phyloP scores from a whole-genome alignment of 2,888 invertebrate genomes.

The Acrobasis suavella region DNA sequence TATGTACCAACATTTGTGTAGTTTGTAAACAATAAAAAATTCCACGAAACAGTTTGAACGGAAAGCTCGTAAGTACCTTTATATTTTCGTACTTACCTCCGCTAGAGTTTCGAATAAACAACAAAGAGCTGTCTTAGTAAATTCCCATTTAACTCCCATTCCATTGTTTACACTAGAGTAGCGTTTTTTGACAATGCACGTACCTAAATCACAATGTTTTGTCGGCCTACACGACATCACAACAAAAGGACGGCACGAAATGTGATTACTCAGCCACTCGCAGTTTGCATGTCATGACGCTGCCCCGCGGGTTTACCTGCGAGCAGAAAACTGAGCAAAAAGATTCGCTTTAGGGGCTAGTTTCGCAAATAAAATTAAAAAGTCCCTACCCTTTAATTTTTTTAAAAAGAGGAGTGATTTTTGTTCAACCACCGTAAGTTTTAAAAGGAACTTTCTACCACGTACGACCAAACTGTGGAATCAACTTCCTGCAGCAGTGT shows the following conservation, averaged over 20 bases:
- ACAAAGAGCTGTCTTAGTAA: slow-evolving; percentile 17
- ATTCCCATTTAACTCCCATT: slow-evolving; percentile 32
- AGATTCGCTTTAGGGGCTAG: slow-evolving; percentile 43
- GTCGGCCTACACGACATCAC: slow-evolving; percentile 51
- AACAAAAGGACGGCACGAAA: slow-evolving; percentile 74
- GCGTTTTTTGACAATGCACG: slow-evolving; percentile 45
- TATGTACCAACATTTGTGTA: no score
- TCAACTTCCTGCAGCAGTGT: no score
- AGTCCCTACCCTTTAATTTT: no score
- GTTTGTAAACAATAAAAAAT: no score
- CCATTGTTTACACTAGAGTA: slow-evolving; percentile 28
- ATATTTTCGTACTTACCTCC: neutral
- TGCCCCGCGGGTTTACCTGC: slow-evolving; percentile 58
- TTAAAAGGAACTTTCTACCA: no score
- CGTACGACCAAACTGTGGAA: no score
- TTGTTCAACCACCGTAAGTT: no score
- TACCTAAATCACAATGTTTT: slow-evolving; percentile 64
- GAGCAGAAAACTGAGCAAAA: slow-evolving; percentile 66
- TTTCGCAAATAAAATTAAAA: no score
- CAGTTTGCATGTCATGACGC: slow-evolving; percentile 65
- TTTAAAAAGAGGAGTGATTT: no score
- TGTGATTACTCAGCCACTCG: slow-evolving; percentile 70
- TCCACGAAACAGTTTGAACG: neutral
- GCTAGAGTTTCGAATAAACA: slow-evolving; percentile 16
- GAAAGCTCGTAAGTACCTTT: neutral